phyloP scores from a whole-genome alignment of 1,140 invertebrate species.

The Planococcus citri region DNA sequence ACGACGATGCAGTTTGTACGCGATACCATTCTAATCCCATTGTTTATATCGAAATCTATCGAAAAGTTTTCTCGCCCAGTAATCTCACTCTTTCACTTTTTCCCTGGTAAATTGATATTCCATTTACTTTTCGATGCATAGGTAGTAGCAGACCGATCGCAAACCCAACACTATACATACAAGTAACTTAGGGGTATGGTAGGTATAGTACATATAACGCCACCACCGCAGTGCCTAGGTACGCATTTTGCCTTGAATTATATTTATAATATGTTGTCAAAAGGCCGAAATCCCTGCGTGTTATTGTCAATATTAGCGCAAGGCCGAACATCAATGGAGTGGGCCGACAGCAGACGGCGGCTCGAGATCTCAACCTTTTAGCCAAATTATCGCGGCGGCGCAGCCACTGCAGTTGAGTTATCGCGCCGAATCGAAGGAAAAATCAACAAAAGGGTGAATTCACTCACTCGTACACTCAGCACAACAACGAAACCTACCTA shows the following conservation, averaged over 20 bases:
- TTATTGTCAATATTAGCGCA: constrained; percentile 2
- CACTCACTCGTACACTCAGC: no score
- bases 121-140: not conserved
- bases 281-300: not conserved
- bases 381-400: not conserved
- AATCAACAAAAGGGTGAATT: not conserved
- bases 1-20: no score
- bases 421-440: not conserved
- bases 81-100: no score
- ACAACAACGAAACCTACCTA: no score
- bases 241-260: not conserved
- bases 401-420: not conserved
- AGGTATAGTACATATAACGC: no score
- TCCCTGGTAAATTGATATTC: not conserved
- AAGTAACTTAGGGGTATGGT: no score
- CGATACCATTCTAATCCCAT: not conserved
- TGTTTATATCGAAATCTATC: not conserved
- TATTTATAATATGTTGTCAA: not conserved
- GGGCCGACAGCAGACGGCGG: not conserved
- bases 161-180: no score
- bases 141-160: no score
- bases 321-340: not conserved
- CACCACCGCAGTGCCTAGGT: no score
- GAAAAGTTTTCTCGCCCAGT: not conserved
- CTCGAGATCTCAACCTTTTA: not conserved